Conservation (phyloP, 2,113 vertebrate genomes). For the Emberiza fucata region DNA sequence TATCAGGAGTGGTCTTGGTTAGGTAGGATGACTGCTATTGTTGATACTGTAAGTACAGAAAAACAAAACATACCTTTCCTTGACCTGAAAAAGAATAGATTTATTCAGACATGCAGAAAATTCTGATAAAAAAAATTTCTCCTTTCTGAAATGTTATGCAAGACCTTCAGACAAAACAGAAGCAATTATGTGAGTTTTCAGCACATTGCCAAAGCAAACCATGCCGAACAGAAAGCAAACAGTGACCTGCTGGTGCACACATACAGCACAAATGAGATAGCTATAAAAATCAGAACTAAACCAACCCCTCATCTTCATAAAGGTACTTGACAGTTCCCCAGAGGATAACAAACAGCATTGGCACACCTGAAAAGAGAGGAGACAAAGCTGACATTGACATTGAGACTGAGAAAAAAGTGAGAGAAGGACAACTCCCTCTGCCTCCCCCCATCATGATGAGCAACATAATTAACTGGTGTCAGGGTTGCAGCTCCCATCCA, state of each 20-base stretch:
- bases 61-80: slow-evolving; percentile 35
- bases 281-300: slow-evolving; percentile 46
- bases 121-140: not conserved
- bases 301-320: slow-evolving; percentile 87
- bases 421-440: not conserved
- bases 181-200: slow-evolving; percentile 51
- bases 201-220: slow-evolving; percentile 49
- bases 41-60: not conserved
- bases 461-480: not conserved
- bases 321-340: slow-evolving; percentile 86
- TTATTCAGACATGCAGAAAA: slow-evolving; percentile 60
- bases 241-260: not conserved
- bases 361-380: slow-evolving; percentile 75
- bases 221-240: slow-evolving; percentile 26
- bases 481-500: not conserved
- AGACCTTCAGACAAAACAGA: slow-evolving; percentile 52
- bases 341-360: slow-evolving; percentile 85
- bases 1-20: not conserved
- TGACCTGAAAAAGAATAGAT: slow-evolving; percentile 46
- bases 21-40: not conserved
- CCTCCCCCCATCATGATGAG: not conserved
- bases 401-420: not conserved
- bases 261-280: not conserved
- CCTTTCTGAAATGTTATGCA: slow-evolving; percentile 55
- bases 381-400: slow-evolving; percentile 47